Percentiles rank a stretch among this genome's conserved stretches.
Conservation (phyloP, 2,113 vertebrate genomes). For the Spea multiplicata region DNA sequence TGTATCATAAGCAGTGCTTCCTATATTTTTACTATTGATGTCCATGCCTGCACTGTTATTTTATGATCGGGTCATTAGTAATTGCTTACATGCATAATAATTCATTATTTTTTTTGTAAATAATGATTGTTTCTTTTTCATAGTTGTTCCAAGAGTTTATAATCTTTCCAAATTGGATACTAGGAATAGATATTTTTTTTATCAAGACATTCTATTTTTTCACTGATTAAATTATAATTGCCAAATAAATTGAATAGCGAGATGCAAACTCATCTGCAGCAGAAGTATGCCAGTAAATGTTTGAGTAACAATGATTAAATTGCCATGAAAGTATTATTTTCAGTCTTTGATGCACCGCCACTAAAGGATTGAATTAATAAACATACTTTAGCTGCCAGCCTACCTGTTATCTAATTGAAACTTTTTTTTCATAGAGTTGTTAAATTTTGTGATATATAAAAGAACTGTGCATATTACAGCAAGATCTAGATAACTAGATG, state of each 20-base stretch:
- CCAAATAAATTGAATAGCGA: background rate
- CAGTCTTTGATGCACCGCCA: background rate
- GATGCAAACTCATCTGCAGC: background rate
- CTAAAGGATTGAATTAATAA: constrained; percentile 6
- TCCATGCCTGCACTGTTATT: too few species aligned
- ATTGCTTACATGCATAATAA: too few species aligned
- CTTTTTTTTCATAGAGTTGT: background rate
- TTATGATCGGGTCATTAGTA: too few species aligned
- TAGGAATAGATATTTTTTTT: background rate
- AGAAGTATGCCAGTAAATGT: background rate
- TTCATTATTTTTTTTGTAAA: too few species aligned
- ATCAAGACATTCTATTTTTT: background rate
- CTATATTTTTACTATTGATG: too few species aligned
- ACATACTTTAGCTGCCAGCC: background rate
- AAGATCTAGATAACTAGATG: background rate
- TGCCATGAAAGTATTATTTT: constrained; percentile 1
- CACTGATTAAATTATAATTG: background rate
- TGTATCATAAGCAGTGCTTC: too few species aligned
- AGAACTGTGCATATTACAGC: background rate
- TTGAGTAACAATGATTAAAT: constrained; percentile 1
- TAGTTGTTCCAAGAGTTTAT: background rate
- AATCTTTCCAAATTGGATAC: background rate
- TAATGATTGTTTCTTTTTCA: too few species aligned
- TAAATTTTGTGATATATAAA: background rate
- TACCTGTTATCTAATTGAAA: background rate